These are phyloP conservation scores for Canis aureus DNA, from an alignment of 2,113 vertebrate genomes.

Conservation along the genomic window DNA sequence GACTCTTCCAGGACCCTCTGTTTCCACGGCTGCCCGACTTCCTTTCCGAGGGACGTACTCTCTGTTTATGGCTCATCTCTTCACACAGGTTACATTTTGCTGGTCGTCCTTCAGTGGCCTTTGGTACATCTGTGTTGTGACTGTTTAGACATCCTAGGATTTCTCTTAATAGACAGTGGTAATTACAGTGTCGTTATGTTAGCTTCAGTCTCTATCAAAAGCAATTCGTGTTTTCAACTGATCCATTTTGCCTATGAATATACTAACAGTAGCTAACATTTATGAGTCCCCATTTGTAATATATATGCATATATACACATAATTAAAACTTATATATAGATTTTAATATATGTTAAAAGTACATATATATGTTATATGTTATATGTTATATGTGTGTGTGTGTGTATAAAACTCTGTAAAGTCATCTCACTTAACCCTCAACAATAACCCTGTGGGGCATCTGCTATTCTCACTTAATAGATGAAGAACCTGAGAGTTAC, in stretches of 20 bases:
- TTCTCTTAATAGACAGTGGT: slow-evolving; percentile 19
- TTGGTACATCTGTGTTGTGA: background rate
- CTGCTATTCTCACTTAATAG: background rate
- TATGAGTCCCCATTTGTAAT: background rate
- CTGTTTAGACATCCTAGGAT: background rate
- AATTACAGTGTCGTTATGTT: slow-evolving; percentile 37
- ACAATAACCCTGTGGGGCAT: background rate
- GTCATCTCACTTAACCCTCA: background rate
- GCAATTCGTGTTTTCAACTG: background rate
- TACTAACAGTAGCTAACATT: background rate
- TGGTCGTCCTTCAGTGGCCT: background rate
- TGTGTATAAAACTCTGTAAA: background rate
- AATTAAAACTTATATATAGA: too few species aligned
- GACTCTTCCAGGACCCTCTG: background rate
- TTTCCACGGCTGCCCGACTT: background rate
- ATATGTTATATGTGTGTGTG: background rate
- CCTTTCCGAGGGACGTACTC: background rate
- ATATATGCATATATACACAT: background rate
- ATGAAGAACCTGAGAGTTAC: background rate
- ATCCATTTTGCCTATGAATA: background rate
- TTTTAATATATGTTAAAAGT: too few species aligned
- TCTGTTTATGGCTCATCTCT: background rate
- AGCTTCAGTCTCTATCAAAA: slow-evolving; percentile 35
- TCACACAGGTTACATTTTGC: background rate
- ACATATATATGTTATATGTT: too few species aligned